Evolutionary conservation across 2,888 invertebrate genomes (phyloP), one percentile per base, ranked within the genome.

Genomic region (Allygus modestus): DNA sequence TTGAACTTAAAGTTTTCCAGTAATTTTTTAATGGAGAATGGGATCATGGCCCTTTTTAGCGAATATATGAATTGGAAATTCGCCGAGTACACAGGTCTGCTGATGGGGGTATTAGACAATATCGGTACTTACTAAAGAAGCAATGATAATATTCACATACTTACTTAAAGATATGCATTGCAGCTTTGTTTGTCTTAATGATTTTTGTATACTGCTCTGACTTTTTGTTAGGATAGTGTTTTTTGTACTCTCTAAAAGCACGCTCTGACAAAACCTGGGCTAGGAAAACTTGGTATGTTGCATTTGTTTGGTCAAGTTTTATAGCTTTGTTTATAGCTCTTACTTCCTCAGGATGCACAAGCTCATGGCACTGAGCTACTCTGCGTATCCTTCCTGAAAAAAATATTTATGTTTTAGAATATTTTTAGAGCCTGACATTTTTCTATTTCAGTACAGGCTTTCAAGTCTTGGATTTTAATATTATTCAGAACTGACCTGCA

Each of bases 211-310:
- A 28, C 17, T 37, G 15, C 17, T 61, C 43, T 7, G 58, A 23
- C 1, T 58, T 23, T 51, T 5, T 33, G 12, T 41, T 17, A 2
- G 81, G 81, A 1, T 28, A 9, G 1, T 58, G 26, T 58, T 51
- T 46, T 43, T 58, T 84, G 28, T 33, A 20, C 5, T 37, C 31
- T 37, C 37, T 20, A 23, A 46, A 46, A 37, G 65, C 46, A 20
- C 33, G 31, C n/a, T 46, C 58, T 28, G 82, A 26, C 69, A 81
- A 79, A 20, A 69, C 81, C 41, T 75, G 71, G 9, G 84, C 86
- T n/a, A 86, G 61, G 58, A 82, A 86, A 12, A 86, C 79, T 37
- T 37, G 31, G 37, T 79, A 79, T 20, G 17, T 33, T 0, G 58
- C 33, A 58, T 79, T 79, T 20, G 2, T 20, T 33, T 51, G 12